A percentile compares a stretch with the other conserved stretches of the same genome.
phyloP scores from a whole-genome alignment of 2,888 invertebrate species.

The Pediacus dermestoides region DNA sequence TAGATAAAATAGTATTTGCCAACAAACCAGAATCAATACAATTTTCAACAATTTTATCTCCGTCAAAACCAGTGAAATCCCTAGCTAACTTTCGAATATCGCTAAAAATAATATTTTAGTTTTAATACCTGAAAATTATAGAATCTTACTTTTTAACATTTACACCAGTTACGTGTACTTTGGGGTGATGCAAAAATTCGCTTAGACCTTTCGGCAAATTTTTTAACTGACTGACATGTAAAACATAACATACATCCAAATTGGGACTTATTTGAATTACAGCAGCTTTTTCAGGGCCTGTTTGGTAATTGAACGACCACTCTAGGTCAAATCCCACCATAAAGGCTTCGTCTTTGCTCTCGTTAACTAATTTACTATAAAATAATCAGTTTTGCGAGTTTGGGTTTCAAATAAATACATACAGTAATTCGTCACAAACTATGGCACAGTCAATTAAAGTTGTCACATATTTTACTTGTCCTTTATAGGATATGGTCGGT shows the following conservation, averaged over 20 bases:
- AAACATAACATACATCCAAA: slow-evolving; percentile 56
- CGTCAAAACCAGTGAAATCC: slow-evolving; percentile 58
- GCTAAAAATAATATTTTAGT: slow-evolving; percentile 46
- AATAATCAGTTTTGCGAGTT: slow-evolving; percentile 9
- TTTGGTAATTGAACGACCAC: slow-evolving; percentile 62
- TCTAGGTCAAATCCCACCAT: slow-evolving; percentile 65
- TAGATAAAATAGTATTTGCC: slow-evolving; percentile 54
- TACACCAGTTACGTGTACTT: slow-evolving; percentile 59
- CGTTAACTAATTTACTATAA: slow-evolving; percentile 45
- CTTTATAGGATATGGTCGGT: slow-evolving; percentile 38
- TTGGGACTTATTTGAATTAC: slow-evolving; percentile 62
- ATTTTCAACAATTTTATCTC: slow-evolving; percentile 54
- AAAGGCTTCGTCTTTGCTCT: slow-evolving; percentile 41
- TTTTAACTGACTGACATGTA: slow-evolving; percentile 56
- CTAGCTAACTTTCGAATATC: slow-evolving; percentile 61
- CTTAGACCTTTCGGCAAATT: slow-evolving; percentile 57
- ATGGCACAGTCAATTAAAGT: slow-evolving; percentile 50
- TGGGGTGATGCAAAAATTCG: slow-evolving; percentile 55
- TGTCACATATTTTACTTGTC: slow-evolving; percentile 44
- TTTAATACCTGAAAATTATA: background rate
- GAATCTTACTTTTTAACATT: slow-evolving; percentile 59
- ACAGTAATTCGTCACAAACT: slow-evolving; percentile 51
- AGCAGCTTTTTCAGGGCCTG: slow-evolving; percentile 58
- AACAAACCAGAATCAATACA: slow-evolving; percentile 58
- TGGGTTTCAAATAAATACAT: slow-evolving; percentile 24